Evolutionary conservation across 2,797 vertebrate species (phyloP), one percentile per base, ranked within the genome.

Genomic region (Acanthis flammea): DNA sequence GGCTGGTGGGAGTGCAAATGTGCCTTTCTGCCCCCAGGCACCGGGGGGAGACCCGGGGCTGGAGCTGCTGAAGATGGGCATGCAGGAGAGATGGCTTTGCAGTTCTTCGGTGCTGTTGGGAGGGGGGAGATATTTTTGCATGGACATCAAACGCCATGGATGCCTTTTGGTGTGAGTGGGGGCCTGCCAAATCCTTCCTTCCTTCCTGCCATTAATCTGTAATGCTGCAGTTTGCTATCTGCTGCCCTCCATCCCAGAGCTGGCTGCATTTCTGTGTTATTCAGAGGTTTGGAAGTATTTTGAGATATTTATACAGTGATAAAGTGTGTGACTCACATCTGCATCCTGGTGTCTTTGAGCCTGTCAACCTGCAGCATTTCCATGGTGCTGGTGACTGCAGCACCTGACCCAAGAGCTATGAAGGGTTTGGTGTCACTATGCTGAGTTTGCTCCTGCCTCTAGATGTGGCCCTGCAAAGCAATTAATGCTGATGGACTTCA

Each of bases 41-140:
- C 39, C 3, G 13, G 1, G n/a, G 13, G 48, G 18, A 48, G 27
- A 31, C 3, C 22, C 0, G 0, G 24, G 63, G 39, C 53, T 83
- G 88, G 51, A 33, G 22, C 39, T 45, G 6, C 55, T 54, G 72
- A 63, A 28, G 57, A 21, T 47, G 30, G 24, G 23, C 30, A 45
- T 2, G 15, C 9, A 82, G 70, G 28, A 28, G 74, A 33, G 37
- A 66, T 22, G 7, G 6, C 13, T 74, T 57, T 50, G 58, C 31
- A 30, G 15, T 17, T 65, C 79, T 41, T 39, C 54, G 8, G 50
- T 72, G 63, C n/a, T 50, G 5, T 39, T 2, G 4, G 57, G 53
- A 94, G 22, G 11, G 21, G 23, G 27, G 19, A 90, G 19, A 9
- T 14, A 48, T 53, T 73, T 92, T 83, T 60, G 50, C 61, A 18